Conservation (phyloP, 2,113 vertebrate species). For the Pandion haliaetus region DNA sequence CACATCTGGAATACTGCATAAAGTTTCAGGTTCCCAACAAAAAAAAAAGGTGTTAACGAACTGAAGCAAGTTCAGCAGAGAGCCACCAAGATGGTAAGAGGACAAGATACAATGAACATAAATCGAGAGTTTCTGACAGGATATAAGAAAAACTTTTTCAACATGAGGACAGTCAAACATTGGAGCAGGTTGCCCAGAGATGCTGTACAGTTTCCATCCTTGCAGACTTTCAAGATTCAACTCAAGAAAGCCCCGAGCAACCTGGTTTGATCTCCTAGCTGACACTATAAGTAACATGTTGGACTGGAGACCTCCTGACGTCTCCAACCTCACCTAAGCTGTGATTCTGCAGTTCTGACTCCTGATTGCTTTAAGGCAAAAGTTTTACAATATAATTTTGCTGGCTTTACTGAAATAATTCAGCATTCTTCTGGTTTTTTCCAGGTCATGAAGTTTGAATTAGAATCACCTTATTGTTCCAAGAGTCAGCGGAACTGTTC, state of each 20-base stretch:
- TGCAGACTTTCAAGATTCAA: background rate
- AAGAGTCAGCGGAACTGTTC: background rate
- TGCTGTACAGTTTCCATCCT: background rate
- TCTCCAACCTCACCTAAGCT: background rate
- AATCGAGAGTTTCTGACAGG: background rate
- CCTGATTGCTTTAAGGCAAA: background rate
- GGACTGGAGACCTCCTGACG: background rate
- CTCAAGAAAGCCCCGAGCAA: background rate
- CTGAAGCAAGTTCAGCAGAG: background rate
- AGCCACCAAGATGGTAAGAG: background rate
- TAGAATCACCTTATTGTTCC: background rate
- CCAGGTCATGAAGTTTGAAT: constrained; percentile 2
- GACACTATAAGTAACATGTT: background rate
- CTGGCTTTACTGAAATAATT: background rate
- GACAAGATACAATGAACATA: background rate
- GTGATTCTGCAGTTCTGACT: background rate
- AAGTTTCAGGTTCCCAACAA: background rate
- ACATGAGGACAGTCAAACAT: background rate
- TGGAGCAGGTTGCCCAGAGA: background rate
- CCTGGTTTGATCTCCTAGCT: background rate
- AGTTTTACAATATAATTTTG: background rate
- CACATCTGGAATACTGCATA: background rate
- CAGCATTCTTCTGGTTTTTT: background rate
- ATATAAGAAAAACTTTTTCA: background rate
- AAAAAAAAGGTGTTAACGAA: background rate